These are phyloP conservation scores for Pocillopora meandrina DNA, from an alignment of 92 coral and sea anemone species.

Conservation along the genomic window DNA sequence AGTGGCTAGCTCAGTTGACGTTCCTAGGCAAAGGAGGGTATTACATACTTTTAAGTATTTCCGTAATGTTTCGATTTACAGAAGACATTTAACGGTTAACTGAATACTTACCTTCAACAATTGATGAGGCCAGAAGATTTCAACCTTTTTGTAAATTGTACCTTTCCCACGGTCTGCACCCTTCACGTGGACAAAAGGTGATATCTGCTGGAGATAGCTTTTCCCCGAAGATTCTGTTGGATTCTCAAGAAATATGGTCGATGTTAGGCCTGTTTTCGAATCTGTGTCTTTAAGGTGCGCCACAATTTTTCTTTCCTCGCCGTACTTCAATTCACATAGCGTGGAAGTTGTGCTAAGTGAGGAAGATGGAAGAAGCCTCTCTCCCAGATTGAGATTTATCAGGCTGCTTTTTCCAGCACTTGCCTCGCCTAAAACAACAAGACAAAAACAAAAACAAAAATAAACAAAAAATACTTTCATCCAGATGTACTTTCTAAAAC, in stretches of 20 bases:
- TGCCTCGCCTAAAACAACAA: background rate
- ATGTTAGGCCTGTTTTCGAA: background rate
- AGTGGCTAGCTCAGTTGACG: background rate
- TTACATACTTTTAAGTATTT: too few relatives aligned
- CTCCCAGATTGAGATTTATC: conserved; percentile 6
- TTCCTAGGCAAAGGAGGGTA: background rate
- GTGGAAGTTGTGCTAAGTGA: conserved; percentile 54
- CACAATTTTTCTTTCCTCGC: conserved; percentile 25
- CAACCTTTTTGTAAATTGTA: background rate
- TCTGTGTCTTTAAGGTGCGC: conserved; percentile 33
- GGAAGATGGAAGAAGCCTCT: conserved; percentile 40
- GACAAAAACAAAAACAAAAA: too few relatives aligned
- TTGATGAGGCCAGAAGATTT: conserved; percentile 49
- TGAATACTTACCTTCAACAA: conserved; percentile 42
- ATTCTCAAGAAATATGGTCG: background rate
- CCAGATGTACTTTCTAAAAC: too few relatives aligned
- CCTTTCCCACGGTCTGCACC: conserved; percentile 45
- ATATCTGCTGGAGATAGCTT: conserved; percentile 44
- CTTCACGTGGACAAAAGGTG: conserved; percentile 36
- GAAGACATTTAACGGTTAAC: background rate
- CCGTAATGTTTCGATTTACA: too few relatives aligned
- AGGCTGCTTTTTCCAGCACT: too few relatives aligned
- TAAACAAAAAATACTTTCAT: too few relatives aligned
- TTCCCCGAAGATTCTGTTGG: background rate
- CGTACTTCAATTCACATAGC: conserved; percentile 53